Base-by-base conservation (phyloP, 2,113 vertebrate species). In the Hippocampus abdominalis region DNA sequence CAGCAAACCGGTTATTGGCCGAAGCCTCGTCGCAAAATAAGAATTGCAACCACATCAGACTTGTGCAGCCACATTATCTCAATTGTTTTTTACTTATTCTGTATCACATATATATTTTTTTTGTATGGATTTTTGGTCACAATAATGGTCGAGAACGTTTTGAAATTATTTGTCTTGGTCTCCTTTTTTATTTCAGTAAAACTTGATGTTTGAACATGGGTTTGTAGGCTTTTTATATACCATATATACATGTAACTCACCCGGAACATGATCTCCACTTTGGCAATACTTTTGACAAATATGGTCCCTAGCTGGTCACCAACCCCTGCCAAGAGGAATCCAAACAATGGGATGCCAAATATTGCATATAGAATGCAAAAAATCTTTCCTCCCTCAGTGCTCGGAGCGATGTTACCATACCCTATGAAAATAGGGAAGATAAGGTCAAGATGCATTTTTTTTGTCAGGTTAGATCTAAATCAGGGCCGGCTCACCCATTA, bases 311-410 rank as follows among this genome's bases (percentile, higher is more conserved):
- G 95, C 86, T 98, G 97, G 73, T 98, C 97, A 67, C 97, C 97
- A 73, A 98, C 95, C 20, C 96, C 96, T 76, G 96, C 96, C 70
- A 98, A 91, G 76, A 98, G 91, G 89, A 98, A 98, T 69, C 96
- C 96, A 87, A 98, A 98, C 1, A 98, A 92, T 3, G 96, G 96
- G 74, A 98, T 98, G 46, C 96, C 96, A 89, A 98, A 97, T 70
- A 98, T 94, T 78, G 96, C 96, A 82, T 98, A 98, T 9, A 98
- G 92, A 76, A 98, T 98, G 91, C 96, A 98, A 92, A 98, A 98
- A 49, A 96, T 94, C 86, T 96, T 97, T 71, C 96, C 96, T 75
- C 96, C 96, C 85, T 97, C 93, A 4, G 96, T 98, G 76, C 95
- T 98, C 20, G 96, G 96, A 42, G 96, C 94, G 66, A 98, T 96